These are phyloP conservation scores for Stegastes partitus DNA, from an alignment of 2,113 vertebrate species.

Conservation along the genomic window DNA sequence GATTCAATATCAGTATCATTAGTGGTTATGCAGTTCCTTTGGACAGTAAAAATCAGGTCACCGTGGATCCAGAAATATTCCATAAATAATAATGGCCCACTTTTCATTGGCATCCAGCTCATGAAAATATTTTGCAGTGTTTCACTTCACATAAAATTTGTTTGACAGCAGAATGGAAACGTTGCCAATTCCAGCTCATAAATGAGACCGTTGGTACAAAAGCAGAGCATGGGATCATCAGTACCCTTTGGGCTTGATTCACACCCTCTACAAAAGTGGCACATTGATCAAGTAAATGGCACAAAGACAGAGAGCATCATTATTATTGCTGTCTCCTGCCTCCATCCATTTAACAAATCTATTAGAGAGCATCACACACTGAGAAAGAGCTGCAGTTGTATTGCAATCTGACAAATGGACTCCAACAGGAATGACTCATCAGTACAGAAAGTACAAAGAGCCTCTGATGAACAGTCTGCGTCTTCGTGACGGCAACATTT, in stretches of 20 bases:
- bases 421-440: conserved; percentile 57
- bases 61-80: too few relatives aligned
- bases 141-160: not conserved
- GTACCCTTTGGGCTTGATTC: conserved; percentile 49
- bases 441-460: conserved; percentile 53
- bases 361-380: conserved; percentile 54
- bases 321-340: conserved; percentile 55
- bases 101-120: not conserved
- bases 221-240: conserved; percentile 52
- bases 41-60: too few relatives aligned
- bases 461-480: conserved; percentile 37
- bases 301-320: conserved; percentile 67
- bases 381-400: conserved; percentile 51
- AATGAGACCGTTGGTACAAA: conserved; percentile 49
- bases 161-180: conserved; percentile 11
- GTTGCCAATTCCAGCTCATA: not conserved
- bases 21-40: too few relatives aligned
- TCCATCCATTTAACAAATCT: conserved; percentile 69
- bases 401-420: conserved; percentile 54
- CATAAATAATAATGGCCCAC: too few relatives aligned
- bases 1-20: too few relatives aligned
- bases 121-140: not conserved
- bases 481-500: conserved; percentile 35
- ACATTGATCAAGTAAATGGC: conserved; percentile 54
- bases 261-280: conserved; percentile 43